phyloP scores from a whole-genome alignment of 1,140 invertebrate species.

The Drosophila simulans region DNA sequence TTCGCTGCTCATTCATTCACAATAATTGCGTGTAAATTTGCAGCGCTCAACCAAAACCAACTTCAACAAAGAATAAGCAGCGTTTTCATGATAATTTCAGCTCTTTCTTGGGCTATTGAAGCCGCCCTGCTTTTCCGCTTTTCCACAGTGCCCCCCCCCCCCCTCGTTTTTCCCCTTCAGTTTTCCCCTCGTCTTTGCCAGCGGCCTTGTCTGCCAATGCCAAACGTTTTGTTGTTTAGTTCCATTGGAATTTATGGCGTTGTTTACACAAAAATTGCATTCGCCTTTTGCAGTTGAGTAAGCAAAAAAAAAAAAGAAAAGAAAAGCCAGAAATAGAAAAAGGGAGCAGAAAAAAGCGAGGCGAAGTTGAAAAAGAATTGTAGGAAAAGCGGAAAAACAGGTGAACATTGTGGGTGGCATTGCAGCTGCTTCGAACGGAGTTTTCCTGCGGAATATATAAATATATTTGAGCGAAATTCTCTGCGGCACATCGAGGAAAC shows the following conservation, averaged over 20 bases:
- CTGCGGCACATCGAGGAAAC: background rate
- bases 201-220: constrained; percentile 65
- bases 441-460: constrained; percentile 23
- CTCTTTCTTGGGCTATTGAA: constrained; percentile 31
- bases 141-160: background rate
- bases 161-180: background rate
- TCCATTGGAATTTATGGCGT: constrained; percentile 81
- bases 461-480: constrained; percentile 19
- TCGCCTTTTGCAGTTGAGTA: constrained; percentile 79
- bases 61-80: constrained; percentile 40
- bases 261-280: constrained; percentile 83
- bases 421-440: constrained; percentile 28
- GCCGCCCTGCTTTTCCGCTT: constrained; percentile 3
- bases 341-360: constrained; percentile 5
- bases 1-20: constrained; percentile 41
- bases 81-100: constrained; percentile 51
- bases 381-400: constrained; percentile 19
- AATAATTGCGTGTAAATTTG: constrained; percentile 76
- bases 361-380: constrained; percentile 15
- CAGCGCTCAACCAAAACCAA: constrained; percentile 42
- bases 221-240: constrained; percentile 77
- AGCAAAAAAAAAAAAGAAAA: constrained; percentile 49
- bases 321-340: background rate
- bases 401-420: constrained; percentile 4
- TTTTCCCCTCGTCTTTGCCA: constrained; percentile 7